Conservation (phyloP, 2,888 invertebrate genomes). For the Diarsia dahlii region DNA sequence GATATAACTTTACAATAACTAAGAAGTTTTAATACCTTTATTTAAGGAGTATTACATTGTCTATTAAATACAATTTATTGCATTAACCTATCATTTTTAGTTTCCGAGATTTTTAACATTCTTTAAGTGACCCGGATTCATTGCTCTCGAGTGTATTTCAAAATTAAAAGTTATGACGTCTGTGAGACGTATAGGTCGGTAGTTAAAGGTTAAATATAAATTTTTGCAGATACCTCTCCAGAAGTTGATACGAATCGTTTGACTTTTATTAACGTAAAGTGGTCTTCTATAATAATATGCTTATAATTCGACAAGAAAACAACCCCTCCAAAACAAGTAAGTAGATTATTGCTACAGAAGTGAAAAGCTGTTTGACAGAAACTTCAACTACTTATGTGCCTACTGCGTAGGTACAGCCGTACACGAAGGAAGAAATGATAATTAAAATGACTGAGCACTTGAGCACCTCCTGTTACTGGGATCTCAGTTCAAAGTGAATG, state of each 20-base stretch:
- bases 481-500: not conserved
- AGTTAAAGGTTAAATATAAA: not conserved
- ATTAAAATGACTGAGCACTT: not conserved
- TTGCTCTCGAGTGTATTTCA: too few relatives aligned
- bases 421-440: not conserved
- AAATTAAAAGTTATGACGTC: too few relatives aligned
- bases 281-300: not conserved
- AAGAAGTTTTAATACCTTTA: too few relatives aligned
- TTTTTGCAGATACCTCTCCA: not conserved
- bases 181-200: too few relatives aligned
- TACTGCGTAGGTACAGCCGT: too few relatives aligned
- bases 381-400: too few relatives aligned
- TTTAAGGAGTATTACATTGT: too few relatives aligned
- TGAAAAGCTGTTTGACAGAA: not conserved
- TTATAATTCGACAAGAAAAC: not conserved
- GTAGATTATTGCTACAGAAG: not conserved
- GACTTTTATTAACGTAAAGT: not conserved
- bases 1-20: too few relatives aligned
- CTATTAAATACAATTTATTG: too few relatives aligned
- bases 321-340: not conserved
- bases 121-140: too few relatives aligned
- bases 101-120: too few relatives aligned
- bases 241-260: not conserved
- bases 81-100: too few relatives aligned
- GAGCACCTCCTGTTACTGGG: not conserved